phyloP scores from a whole-genome alignment of 2,888 invertebrate genomes.

The Meliscaeva auricollis region DNA sequence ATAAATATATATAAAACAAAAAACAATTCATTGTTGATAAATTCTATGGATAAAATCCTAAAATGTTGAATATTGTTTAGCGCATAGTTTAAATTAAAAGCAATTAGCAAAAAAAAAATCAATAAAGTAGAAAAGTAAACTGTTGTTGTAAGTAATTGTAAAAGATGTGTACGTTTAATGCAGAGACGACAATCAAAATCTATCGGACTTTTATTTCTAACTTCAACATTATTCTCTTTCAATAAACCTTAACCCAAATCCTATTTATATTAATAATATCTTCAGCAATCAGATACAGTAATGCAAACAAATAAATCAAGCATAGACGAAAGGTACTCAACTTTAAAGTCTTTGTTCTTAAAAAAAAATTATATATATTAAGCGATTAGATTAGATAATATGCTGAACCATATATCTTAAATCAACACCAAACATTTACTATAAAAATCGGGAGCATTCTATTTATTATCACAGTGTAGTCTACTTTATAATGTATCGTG shows the following conservation, averaged over 20 bases:
- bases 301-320: background rate
- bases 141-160: constrained; percentile 30
- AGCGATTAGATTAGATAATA: background rate
- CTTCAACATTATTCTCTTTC: constrained; percentile 34
- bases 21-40: constrained; percentile 29
- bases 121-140: constrained; percentile 45
- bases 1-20: background rate
- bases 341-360: background rate
- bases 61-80: constrained; percentile 45
- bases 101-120: constrained; percentile 35
- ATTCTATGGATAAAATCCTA: constrained; percentile 10
- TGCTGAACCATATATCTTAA: background rate
- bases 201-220: constrained; percentile 45
- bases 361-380: constrained; percentile 34
- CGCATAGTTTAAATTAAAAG: constrained; percentile 43
- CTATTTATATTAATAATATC: constrained; percentile 21
- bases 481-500: constrained; percentile 46
- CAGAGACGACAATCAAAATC: constrained; percentile 61
- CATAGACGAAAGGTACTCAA: constrained; percentile 34
- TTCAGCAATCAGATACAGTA: constrained; percentile 32
- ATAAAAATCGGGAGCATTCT: background rate
- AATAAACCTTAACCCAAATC: constrained; percentile 52
- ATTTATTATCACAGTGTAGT: background rate
- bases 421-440: background rate
- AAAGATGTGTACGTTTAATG: background rate